These are phyloP conservation scores for Stratiomys singularior DNA, from an alignment of 2,888 invertebrate species.

Conservation along the genomic window DNA sequence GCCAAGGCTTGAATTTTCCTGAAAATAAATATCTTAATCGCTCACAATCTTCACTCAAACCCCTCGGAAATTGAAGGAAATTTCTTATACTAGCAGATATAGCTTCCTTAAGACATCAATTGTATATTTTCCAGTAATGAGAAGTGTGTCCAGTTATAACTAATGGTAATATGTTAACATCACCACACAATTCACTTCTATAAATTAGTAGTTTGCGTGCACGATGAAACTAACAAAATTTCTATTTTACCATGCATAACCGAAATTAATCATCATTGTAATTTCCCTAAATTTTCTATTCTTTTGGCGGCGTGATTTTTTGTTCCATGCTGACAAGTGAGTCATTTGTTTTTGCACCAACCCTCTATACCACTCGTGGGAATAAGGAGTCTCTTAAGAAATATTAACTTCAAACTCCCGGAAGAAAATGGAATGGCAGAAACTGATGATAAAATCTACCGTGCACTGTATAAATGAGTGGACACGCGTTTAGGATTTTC, in stretches of 20 bases:
- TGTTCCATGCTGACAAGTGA: slow-evolving; percentile 40
- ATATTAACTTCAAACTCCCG: slow-evolving; percentile 35
- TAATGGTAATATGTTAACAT: slow-evolving; percentile 33
- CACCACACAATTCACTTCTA: not conserved
- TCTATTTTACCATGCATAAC: slow-evolving; percentile 47
- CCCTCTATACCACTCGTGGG: slow-evolving; percentile 1
- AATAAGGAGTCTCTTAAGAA: slow-evolving; percentile 39
- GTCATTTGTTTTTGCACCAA: slow-evolving; percentile 42
- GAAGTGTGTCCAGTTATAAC: not conserved
- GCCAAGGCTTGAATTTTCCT: too few relatives aligned
- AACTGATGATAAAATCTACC: not conserved
- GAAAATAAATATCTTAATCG: too few relatives aligned
- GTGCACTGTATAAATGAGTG: not conserved
- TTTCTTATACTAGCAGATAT: not conserved
- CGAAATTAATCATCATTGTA: slow-evolving; percentile 48
- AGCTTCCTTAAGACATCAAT: not conserved
- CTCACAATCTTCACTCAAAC: too few relatives aligned
- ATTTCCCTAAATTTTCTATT: slow-evolving; percentile 48
- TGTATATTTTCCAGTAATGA: slow-evolving; percentile 4
- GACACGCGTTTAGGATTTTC: not conserved
- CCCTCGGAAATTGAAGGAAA: not conserved
- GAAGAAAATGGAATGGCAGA: not conserved
- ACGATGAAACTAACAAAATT: not conserved
- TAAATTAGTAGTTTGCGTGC: slow-evolving; percentile 13
- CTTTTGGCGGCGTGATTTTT: slow-evolving; percentile 40